Conservation (phyloP, 2,888 invertebrate species). For the Pegoplata infirma region DNA sequence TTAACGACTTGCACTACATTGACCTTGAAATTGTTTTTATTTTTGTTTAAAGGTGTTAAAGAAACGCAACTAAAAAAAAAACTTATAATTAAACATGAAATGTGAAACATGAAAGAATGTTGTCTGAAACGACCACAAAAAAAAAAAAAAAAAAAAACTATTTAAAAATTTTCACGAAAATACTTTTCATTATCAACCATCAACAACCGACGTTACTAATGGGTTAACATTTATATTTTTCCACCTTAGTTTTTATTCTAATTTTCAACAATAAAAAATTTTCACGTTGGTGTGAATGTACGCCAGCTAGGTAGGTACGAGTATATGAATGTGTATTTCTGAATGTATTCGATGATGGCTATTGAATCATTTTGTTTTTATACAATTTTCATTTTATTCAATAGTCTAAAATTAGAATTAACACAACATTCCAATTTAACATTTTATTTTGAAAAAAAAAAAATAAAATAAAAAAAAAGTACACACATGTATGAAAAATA, state of each 20-base stretch:
- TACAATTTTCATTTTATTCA: slow-evolving; percentile 28
- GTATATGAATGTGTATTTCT: too few species aligned
- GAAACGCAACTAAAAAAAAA: slow-evolving; percentile 8
- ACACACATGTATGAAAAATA: too few species aligned
- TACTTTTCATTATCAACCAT: background rate
- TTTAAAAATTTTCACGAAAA: slow-evolving; percentile 1
- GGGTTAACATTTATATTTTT: slow-evolving; percentile 39
- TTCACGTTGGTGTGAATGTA: slow-evolving; percentile 57
- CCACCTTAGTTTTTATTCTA: slow-evolving; percentile 47
- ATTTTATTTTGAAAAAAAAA: background rate
- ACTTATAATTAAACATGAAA: slow-evolving; percentile 32
- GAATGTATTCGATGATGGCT: slow-evolving; percentile 1
- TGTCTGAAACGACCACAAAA: slow-evolving; percentile 14
- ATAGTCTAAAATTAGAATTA: slow-evolving; percentile 32
- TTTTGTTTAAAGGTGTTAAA: slow-evolving; percentile 44
- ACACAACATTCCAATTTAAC: background rate
- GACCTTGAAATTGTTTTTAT: slow-evolving; percentile 49
- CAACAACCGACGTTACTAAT: slow-evolving; percentile 29
- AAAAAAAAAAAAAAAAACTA: background rate
- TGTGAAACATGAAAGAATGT: slow-evolving; percentile 34
- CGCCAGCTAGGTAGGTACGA: too few species aligned
- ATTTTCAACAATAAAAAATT: slow-evolving; percentile 35
- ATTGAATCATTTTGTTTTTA: slow-evolving; percentile 43
- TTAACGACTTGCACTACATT: background rate
- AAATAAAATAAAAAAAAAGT: background rate